Conservation (phyloP, 2,113 vertebrate genomes). For the Podocnemis expansa region DNA sequence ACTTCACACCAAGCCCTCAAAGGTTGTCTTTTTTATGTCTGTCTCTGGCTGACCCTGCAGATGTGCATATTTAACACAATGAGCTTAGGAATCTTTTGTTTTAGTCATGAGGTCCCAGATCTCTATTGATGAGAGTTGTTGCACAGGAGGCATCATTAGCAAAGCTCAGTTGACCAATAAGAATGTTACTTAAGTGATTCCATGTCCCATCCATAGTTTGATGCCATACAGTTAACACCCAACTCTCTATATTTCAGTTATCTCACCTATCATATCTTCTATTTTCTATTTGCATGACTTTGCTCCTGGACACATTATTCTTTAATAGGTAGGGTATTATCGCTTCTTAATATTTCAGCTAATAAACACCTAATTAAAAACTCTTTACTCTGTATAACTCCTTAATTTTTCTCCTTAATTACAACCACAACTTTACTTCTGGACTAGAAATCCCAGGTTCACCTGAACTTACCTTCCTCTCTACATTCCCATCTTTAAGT, state of each 20-base stretch:
- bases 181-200: background rate
- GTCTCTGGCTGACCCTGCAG: background rate
- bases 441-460: background rate
- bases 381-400: accelerated
- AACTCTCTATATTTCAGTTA: accelerated
- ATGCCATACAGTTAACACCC: background rate
- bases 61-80: background rate
- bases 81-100: background rate
- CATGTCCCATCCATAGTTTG: no score
- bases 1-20: background rate
- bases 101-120: background rate
- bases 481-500: background rate
- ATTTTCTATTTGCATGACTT: background rate
- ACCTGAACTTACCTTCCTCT: background rate
- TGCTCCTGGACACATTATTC: background rate
- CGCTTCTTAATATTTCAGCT: background rate
- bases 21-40: background rate
- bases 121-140: background rate
- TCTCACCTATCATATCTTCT: background rate
- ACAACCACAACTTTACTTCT: background rate
- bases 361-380: background rate
- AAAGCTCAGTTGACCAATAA: background rate
- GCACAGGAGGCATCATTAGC: background rate
- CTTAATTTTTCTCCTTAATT: background rate
- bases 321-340: background rate